Conservation (phyloP, 2,113 vertebrate genomes). For the Lamprotornis superbus region DNA sequence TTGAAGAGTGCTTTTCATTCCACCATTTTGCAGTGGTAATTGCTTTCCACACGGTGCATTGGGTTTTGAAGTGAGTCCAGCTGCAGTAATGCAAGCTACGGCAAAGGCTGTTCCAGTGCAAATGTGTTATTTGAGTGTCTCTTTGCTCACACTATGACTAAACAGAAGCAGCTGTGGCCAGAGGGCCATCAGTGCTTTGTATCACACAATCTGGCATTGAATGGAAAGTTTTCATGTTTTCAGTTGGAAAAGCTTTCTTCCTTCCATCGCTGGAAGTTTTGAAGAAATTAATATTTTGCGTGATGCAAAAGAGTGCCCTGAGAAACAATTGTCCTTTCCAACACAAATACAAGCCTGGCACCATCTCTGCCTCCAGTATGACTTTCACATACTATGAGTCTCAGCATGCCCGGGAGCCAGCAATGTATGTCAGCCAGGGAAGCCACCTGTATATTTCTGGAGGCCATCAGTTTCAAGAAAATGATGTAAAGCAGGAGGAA, state of each 20-base stretch:
- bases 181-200: conserved; percentile 64
- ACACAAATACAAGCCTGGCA: neutral
- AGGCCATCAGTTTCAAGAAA: neutral
- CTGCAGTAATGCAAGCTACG: conserved; percentile 64
- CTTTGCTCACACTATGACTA: conserved; percentile 77
- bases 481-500: neutral
- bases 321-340: conserved; percentile 23
- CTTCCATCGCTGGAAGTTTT: conserved; percentile 55
- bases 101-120: conserved; percentile 69
- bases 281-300: conserved; percentile 58
- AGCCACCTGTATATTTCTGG: neutral
- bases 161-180: conserved; percentile 80
- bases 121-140: conserved; percentile 68
- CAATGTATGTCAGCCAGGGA: neutral
- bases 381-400: neutral
- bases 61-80: conserved; percentile 73
- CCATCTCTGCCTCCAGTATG: neutral
- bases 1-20: conserved; percentile 60
- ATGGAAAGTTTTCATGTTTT: conserved; percentile 67
- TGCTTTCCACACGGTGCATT: conserved; percentile 57
- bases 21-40: conserved; percentile 72
- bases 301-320: conserved; percentile 28
- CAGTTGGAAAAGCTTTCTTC: conserved; percentile 54
- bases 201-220: conserved; percentile 70
- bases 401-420: neutral